Conservation (phyloP, 1,140 invertebrate genomes). For the Antheraea mylitta region DNA sequence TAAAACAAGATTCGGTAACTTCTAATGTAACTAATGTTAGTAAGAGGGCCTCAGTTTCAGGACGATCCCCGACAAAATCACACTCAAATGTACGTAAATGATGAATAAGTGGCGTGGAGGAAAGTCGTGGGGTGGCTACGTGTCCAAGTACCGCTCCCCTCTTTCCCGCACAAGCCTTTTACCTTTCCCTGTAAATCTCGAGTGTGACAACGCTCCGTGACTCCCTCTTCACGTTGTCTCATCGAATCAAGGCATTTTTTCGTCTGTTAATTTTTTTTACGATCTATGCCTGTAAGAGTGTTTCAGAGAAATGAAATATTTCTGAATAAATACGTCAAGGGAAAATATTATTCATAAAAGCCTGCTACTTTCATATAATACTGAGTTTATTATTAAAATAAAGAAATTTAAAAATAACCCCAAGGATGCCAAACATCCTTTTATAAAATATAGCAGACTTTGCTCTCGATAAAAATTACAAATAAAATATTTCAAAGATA, state of each 20-base stretch:
- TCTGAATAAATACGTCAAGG: too few species aligned
- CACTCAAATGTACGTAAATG: slow-evolving; percentile 70
- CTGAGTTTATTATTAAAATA: too few species aligned
- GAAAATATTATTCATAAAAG: too few species aligned
- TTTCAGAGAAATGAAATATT: neutral
- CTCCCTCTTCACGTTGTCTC: slow-evolving; percentile 36
- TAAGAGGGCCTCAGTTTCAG: slow-evolving; percentile 44
- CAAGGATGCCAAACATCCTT: too few species aligned
- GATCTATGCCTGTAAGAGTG: neutral
- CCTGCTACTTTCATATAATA: too few species aligned
- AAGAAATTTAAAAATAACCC: too few species aligned
- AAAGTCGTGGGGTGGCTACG: slow-evolving; percentile 42
- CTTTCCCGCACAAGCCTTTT: slow-evolving; percentile 23
- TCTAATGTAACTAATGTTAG: slow-evolving; percentile 63
- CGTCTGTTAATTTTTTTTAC: slow-evolving; percentile 33
- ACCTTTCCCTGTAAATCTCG: slow-evolving; percentile 56
- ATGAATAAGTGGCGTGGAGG: slow-evolving; percentile 50
- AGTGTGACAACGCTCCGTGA: slow-evolving; percentile 56
- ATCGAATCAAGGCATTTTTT: slow-evolving; percentile 44
- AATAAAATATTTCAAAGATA: too few species aligned
- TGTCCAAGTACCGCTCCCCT: slow-evolving; percentile 57
- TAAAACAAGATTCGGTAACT: slow-evolving; percentile 59
- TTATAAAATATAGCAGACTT: too few species aligned
- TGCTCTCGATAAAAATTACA: too few species aligned
- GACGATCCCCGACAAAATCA: slow-evolving; percentile 64